phyloP scores from a whole-genome alignment of 1,140 invertebrate genomes.

The Drosophila lini region DNA sequence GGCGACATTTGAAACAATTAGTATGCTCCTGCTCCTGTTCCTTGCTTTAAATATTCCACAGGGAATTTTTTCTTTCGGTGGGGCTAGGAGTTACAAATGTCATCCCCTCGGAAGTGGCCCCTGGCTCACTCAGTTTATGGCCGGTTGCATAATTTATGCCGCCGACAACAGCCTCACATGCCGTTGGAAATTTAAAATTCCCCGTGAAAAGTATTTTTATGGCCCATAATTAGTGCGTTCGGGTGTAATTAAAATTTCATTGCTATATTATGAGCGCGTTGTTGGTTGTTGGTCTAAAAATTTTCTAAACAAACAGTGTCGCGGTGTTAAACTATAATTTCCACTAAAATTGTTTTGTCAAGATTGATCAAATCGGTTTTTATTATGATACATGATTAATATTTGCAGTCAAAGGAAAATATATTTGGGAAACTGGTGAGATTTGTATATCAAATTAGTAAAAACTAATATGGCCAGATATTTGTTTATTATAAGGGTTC shows the following conservation, averaged over 20 bases:
- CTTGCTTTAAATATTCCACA: slow-evolving; percentile 18
- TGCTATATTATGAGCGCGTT: slow-evolving; percentile 29
- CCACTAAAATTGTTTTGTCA: slow-evolving; percentile 21
- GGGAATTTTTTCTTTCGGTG: slow-evolving; percentile 6
- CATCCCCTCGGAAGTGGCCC: slow-evolving; percentile 35
- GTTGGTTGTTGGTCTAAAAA: neutral
- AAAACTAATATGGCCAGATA: too few species aligned
- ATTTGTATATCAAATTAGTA: too few species aligned
- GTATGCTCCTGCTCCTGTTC: slow-evolving; percentile 27
- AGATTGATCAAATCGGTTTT: slow-evolving; percentile 10
- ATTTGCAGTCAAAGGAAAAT: neutral
- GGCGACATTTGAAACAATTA: slow-evolving; percentile 78
- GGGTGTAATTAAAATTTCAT: slow-evolving; percentile 47
- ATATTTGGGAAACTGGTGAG: too few species aligned
- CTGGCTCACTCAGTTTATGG: slow-evolving; percentile 43
- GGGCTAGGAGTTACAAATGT: slow-evolving; percentile 37
- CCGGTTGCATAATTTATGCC: slow-evolving; percentile 66
- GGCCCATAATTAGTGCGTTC: slow-evolving; percentile 38
- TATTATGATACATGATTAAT: neutral
- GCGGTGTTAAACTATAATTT: slow-evolving; percentile 6
- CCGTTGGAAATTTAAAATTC: slow-evolving; percentile 28
- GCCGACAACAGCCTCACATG: slow-evolving; percentile 49
- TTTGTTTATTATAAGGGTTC: too few species aligned
- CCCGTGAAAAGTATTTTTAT: slow-evolving; percentile 46
- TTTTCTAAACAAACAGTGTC: slow-evolving; percentile 27